Conservation (phyloP, 2,888 invertebrate species). For the Girardia tigrina region DNA sequence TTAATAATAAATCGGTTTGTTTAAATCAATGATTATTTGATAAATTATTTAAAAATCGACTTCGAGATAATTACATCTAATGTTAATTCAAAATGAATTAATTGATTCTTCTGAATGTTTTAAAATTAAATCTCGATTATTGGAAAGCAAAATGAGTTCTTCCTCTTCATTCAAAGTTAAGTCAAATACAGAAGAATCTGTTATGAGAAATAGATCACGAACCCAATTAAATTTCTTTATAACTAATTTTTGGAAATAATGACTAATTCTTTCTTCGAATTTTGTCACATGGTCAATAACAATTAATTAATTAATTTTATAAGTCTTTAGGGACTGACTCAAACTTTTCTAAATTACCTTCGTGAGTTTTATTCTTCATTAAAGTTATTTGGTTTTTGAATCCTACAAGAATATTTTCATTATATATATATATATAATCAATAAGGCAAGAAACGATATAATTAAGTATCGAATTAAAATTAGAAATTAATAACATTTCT, state of each 20-base stretch:
- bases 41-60: no score
- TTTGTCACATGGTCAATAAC: no score
- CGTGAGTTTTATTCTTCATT: background rate
- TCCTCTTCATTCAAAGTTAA: background rate
- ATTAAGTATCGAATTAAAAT: no score
- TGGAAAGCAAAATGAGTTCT: background rate
- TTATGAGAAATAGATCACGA: background rate
- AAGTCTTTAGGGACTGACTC: constrained; percentile 11
- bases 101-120: background rate
- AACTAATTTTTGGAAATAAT: background rate
- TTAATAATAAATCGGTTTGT: no score
- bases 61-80: background rate
- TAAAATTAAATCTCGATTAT: constrained; percentile 2
- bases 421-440: no score
- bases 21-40: no score
- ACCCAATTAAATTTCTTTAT: background rate
- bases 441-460: no score
- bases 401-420: no score
- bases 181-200: background rate
- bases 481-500: no score
- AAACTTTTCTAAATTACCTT: constrained; percentile 3
- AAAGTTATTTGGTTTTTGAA: constrained; percentile 9
- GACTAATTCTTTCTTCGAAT: background rate
- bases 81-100: constrained; percentile 8
- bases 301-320: no score